Evolutionary conservation across 2,888 invertebrate species (phyloP).

Genomic region (Amblyjoppa fuscipennis): DNA sequence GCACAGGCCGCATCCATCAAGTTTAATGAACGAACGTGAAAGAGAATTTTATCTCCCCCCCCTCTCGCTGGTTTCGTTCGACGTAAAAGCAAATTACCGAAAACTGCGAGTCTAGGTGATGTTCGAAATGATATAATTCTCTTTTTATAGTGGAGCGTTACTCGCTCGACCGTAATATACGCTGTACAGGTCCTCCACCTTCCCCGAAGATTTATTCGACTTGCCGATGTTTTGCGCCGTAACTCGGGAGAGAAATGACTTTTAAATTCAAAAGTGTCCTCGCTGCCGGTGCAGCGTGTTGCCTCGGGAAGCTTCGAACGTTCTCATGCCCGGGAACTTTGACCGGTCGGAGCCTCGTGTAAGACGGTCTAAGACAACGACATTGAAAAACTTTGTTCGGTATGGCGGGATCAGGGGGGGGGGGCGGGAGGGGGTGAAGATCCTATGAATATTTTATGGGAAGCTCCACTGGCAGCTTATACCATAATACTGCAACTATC

Average conservation of each 20-base stretch:
- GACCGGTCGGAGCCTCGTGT: constrained; percentile 61
- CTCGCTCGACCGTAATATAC: constrained; percentile 21
- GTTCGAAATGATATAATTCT: constrained; percentile 41
- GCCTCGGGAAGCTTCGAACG: constrained; percentile 42
- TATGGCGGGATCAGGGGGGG: neutral
- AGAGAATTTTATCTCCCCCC: constrained; percentile 58
- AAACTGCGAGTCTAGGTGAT: constrained; percentile 26
- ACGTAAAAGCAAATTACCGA: constrained; percentile 55
- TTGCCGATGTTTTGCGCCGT: constrained; percentile 60
- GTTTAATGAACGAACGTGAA: constrained; percentile 60
- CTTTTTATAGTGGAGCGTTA: constrained; percentile 45
- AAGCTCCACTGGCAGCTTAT: constrained; percentile 58
- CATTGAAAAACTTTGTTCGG: constrained; percentile 71
- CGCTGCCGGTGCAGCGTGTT: constrained; percentile 15
- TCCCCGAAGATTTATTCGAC: constrained; percentile 63
- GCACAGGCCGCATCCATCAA: constrained; percentile 16
- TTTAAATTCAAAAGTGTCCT: constrained; percentile 60
- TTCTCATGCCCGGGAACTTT: constrained; percentile 59
- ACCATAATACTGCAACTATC: constrained; percentile 52
- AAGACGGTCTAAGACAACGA: constrained; percentile 59
- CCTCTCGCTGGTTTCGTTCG: constrained; percentile 8
- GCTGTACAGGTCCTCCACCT: constrained; percentile 6
- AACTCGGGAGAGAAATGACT: constrained; percentile 53
- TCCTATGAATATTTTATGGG: constrained; percentile 79
- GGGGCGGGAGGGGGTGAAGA: constrained; percentile 61